Conservation (phyloP, 1,140 invertebrate species). For the Geopemphigus sp. region DNA sequence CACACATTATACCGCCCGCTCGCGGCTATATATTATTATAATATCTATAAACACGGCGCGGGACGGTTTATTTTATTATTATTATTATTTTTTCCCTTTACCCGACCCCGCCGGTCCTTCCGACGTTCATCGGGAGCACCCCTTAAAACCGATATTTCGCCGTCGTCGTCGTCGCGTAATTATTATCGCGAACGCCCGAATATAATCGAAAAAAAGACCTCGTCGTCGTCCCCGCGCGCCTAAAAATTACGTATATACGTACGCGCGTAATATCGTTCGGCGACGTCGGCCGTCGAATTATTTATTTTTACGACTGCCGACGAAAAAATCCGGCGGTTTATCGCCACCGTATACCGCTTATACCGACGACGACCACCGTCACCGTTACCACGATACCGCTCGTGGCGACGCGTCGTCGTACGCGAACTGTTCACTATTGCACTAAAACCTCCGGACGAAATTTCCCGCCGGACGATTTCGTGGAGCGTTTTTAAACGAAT, state of each 20-base stretch:
- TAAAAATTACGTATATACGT: no score
- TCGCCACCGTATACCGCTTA: no score
- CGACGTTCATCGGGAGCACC: constrained; percentile 38
- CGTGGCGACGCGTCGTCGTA: no score
- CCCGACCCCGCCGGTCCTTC: constrained; percentile 53
- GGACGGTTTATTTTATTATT: constrained; percentile 28
- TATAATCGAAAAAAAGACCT: constrained; percentile 29
- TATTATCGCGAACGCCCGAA: constrained; percentile 24
- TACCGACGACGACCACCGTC: no score
- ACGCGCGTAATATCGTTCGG: no score
- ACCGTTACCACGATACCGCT: no score
- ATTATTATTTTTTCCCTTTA: constrained; percentile 28
- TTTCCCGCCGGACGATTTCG: no score
- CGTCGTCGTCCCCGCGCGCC: not conserved
- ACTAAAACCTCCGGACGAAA: no score
- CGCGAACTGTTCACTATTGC: no score
- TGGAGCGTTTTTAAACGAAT: no score
- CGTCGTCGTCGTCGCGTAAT: constrained; percentile 35
- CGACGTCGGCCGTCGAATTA: constrained; percentile 11
- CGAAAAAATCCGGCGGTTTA: no score
- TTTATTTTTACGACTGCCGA: constrained; percentile 36
- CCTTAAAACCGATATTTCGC: constrained; percentile 46
- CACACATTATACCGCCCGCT: not conserved
- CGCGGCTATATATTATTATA: constrained; percentile 1
- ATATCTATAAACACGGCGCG: constrained; percentile 4